Evolutionary conservation across 2,113 vertebrate species (phyloP).

Genomic region (zebrafish (Danio rerio)): DNA sequence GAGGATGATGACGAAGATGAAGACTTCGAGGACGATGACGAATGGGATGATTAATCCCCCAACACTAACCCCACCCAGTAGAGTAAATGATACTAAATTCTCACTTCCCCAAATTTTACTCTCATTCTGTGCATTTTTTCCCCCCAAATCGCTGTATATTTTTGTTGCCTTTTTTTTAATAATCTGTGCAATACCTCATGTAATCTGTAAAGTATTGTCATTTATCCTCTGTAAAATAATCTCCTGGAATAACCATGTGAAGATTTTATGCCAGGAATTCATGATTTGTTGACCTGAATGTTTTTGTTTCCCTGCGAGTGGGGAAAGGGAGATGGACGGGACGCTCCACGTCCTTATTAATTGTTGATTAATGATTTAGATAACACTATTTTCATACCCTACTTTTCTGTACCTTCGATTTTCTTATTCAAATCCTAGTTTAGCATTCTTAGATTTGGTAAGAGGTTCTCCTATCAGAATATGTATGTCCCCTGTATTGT

Average conservation of each 20-base stretch:
- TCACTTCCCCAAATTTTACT: constrained; percentile 83
- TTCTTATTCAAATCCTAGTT: constrained; percentile 89
- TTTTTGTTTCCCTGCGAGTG: constrained; percentile 74
- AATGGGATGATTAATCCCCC: constrained; percentile 94
- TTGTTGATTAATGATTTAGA: constrained; percentile 82
- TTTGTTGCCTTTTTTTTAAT: constrained; percentile 94
- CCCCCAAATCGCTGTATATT: constrained; percentile 95
- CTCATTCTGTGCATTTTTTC: constrained; percentile 86
- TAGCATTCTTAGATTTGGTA: constrained; percentile 86
- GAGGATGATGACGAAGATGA: constrained; percentile 97
- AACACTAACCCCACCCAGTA: constrained; percentile 70
- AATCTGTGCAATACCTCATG: constrained; percentile 99
- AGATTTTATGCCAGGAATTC: constrained; percentile 80
- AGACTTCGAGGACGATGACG: constrained; percentile 98
- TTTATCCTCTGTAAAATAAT: constrained; percentile 81
- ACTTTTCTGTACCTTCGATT: constrained; percentile 88
- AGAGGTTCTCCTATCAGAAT: constrained; percentile 82
- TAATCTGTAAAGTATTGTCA: constrained; percentile 89
- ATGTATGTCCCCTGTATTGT: constrained; percentile 75
- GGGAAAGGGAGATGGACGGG: constrained; percentile 79
- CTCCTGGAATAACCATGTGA: constrained; percentile 80
- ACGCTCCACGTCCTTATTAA: constrained; percentile 82
- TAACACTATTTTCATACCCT: constrained; percentile 95
- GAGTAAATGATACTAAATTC: constrained; percentile 83
- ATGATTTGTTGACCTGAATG: constrained; percentile 80